Conservation (phyloP, 2,888 invertebrate species). For the Caenorhabditis zanzibari region DNA sequence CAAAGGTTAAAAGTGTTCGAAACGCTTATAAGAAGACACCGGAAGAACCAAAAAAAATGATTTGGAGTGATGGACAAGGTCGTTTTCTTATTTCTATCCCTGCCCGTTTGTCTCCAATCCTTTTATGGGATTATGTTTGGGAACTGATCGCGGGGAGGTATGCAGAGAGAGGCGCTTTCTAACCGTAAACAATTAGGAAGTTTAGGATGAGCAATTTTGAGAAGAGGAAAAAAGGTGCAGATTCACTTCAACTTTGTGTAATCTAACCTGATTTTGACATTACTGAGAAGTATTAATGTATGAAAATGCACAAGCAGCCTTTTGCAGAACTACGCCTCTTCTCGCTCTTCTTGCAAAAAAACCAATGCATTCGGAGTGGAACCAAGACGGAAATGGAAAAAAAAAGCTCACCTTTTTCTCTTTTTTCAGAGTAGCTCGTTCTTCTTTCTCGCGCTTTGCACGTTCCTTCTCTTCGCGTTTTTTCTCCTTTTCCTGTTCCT, state of each 20-base stretch:
- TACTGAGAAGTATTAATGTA: constrained; percentile 36
- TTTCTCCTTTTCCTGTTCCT: constrained; percentile 74
- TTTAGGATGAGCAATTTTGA: constrained; percentile 28
- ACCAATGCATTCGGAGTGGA: constrained; percentile 34
- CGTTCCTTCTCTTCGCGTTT: constrained; percentile 78
- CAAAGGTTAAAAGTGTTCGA: neutral
- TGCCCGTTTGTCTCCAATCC: constrained; percentile 24
- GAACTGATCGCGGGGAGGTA: constrained; percentile 24
- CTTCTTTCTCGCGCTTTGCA: constrained; percentile 79
- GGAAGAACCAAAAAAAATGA: constrained; percentile 43
- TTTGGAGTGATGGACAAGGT: constrained; percentile 45
- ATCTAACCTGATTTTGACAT: constrained; percentile 56
- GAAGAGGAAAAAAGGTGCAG: constrained; percentile 24
- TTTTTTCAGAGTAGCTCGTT: constrained; percentile 74
- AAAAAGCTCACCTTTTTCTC: constrained; percentile 73
- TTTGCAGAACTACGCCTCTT: constrained; percentile 46
- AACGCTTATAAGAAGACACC: constrained; percentile 21
- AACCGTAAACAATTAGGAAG: constrained; percentile 40
- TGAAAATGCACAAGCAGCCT: constrained; percentile 56
- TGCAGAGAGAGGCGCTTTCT: neutral
- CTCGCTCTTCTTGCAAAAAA: constrained; percentile 48
- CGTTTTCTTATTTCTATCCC: constrained; percentile 24
- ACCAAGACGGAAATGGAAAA: neutral
- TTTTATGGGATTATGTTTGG: constrained; percentile 58
- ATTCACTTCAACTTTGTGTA: constrained; percentile 27